Percentiles rank a stretch among this genome's conserved stretches.
These are phyloP conservation scores for Megaptera novaeangliae DNA, from an alignment of 2,113 vertebrate genomes.

Conservation along the genomic window DNA sequence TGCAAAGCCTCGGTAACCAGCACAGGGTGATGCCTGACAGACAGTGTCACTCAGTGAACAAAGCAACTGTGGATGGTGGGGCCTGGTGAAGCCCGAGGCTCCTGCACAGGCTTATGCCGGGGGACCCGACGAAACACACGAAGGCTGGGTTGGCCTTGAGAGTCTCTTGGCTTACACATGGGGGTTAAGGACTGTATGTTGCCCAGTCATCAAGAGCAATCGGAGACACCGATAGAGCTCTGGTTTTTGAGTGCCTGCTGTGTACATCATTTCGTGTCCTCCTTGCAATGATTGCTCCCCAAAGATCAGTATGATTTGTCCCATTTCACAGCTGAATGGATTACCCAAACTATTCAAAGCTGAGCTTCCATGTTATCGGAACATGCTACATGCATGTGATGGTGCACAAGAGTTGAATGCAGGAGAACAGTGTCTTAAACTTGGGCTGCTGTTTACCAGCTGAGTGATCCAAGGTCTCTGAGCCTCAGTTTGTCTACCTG, in stretches of 20 bases:
- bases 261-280: not conserved
- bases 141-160: not conserved
- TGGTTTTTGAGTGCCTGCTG: not conserved
- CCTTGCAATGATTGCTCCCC: not conserved
- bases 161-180: not conserved
- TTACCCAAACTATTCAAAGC: not conserved
- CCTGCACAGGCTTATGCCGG: not conserved
- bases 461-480: not conserved
- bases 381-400: rapidly evolving
- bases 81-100: no score
- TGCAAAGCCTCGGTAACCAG: not conserved
- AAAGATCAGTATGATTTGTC: no score
- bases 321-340: not conserved
- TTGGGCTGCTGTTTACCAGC: not conserved
- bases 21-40: not conserved
- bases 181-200: not conserved
- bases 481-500: not conserved
- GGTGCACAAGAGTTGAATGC: not conserved
- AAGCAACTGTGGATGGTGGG: rapidly evolving
- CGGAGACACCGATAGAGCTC: not conserved
- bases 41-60: not conserved
- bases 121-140: rapidly evolving
- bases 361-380: not conserved
- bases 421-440: not conserved
- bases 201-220: not conserved